Base-by-base conservation (phyloP, 2,797 vertebrate species). In the Esox masquinongy region DNA sequence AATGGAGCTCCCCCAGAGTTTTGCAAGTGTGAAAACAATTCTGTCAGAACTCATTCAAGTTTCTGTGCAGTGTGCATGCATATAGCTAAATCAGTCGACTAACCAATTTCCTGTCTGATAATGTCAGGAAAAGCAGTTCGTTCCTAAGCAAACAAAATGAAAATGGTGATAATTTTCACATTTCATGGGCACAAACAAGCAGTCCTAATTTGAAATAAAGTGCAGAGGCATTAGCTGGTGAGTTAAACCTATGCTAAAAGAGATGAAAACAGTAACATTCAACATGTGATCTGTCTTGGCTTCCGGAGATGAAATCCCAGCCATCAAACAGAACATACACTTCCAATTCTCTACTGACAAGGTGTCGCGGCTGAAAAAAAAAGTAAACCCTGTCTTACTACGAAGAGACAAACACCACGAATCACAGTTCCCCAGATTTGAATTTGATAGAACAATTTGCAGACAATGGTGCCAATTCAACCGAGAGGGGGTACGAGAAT, bases 381-480 rank as follows among this genome's bases (percentile, higher is more conserved):
- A 86, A 73, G 50, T 77, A 79, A 87, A 85, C 59, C 66, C 24
- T 39, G 19, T 39, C 39, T 67, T 29, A 53, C 66, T 59, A 22
- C 39, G 12, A 87, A 79, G 26, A 77, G 78, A 88, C 81, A 88
- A 88, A 86, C 85, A 88, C 88, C 82, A 81, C 82, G 1, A 74
- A 85, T 89, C 83, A 86, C 83, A 80, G 89, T 88, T 61, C 24
- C 83, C 74, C 68, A 79, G 73, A 88, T 88, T 90, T 88, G 85
- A 82, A 84, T 91, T 90, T 89, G 90, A 92, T 90, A 79, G 88
- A 92, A 93, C 92, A 89, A 91, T 91, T 92, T 90, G 84, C 82
- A 79, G 85, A 92, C 92, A 92, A 90, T 88, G 87, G 70, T 85
- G 83, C 89, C 88, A n/a, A 90, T 92, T 92, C 89, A 90, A 85